Evolutionary conservation across 2,888 invertebrate species (phyloP).

Genomic region (Dryomyza anilis): DNA sequence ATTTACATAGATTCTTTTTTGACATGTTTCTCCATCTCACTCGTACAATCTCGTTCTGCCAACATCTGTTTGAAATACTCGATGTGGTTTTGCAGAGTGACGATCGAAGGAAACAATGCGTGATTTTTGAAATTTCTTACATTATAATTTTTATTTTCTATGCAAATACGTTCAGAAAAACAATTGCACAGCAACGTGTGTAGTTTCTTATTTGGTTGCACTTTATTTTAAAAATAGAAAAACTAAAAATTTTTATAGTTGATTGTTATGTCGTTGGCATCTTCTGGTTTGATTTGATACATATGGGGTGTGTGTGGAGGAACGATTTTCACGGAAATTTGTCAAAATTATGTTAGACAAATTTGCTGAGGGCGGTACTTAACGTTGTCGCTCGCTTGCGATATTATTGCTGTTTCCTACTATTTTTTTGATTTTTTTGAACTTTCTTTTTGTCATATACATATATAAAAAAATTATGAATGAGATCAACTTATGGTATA

Average conservation of each 20-base stretch:
- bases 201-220: no score
- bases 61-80: not conserved
- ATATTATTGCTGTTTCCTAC: conserved; percentile 40
- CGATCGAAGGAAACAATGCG: conserved; percentile 18
- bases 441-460: not conserved
- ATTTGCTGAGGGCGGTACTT: not conserved
- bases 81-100: no score
- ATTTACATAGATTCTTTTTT: not conserved
- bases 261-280: no score
- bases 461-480: no score
- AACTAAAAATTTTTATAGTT: conserved; percentile 27
- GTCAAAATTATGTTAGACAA: conserved; percentile 23
- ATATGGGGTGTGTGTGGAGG: not conserved
- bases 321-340: conserved; percentile 14
- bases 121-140: not conserved
- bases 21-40: not conserved
- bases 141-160: not conserved
- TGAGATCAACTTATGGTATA: no score
- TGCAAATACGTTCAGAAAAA: no score
- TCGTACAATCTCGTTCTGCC: not conserved
- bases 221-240: conserved; percentile 11
- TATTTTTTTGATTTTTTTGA: no score
- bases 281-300: not conserved
- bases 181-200: not conserved
- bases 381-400: conserved; percentile 6